phyloP scores from a whole-genome alignment of 2,797 vertebrate genomes.

The Cirrhinus molitorella region DNA sequence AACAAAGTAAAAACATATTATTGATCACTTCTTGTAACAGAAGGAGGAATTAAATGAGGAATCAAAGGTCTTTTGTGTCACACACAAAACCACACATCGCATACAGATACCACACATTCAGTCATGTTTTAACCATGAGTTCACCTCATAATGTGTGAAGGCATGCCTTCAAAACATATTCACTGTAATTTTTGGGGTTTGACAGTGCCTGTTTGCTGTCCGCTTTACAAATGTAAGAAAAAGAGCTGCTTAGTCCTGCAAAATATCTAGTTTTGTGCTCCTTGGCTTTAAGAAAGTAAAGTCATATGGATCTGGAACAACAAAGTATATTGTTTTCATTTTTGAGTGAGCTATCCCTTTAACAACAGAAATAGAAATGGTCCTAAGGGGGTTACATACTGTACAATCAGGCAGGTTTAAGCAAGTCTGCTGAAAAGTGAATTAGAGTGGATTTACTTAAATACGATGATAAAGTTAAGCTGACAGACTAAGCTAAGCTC shows the following conservation, averaged over 20 bases:
- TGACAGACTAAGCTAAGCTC: conserved; percentile 49
- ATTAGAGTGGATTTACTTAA: conserved; percentile 41
- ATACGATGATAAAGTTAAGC: conserved; percentile 44
- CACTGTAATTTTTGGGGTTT: background rate
- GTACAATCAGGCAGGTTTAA: conserved; percentile 7
- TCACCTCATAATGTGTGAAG: background rate
- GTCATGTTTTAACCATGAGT: background rate
- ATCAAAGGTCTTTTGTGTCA: background rate
- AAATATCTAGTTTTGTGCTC: background rate
- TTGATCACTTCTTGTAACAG: background rate
- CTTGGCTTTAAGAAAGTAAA: background rate
- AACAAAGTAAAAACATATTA: background rate
- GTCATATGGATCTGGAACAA: background rate
- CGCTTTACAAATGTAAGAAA: background rate
- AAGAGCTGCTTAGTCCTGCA: background rate
- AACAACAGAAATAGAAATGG: background rate
- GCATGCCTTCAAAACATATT: background rate
- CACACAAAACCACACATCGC: conserved; percentile 11
- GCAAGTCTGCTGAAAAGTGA: conserved; percentile 39
- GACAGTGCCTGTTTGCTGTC: background rate
- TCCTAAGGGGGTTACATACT: background rate
- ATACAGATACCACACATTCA: conserved; percentile 1
- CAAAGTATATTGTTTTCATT: background rate
- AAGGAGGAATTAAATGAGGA: background rate
- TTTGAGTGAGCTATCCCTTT: background rate